Evolutionary conservation across 2,888 invertebrate genomes (phyloP).

Genomic region (Melinaea menophilus): DNA sequence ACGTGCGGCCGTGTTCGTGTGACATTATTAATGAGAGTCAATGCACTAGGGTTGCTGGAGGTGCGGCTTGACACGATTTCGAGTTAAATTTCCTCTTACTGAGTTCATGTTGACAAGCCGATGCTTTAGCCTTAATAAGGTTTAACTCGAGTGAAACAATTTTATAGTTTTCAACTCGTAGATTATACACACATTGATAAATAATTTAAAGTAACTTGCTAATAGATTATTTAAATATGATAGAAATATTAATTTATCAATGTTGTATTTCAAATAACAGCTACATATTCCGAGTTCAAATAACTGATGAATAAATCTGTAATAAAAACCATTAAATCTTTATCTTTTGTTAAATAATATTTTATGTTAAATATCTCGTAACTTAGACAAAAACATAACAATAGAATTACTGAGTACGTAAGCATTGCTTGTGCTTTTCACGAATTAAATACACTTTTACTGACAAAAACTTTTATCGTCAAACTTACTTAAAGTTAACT

Average conservation of each 20-base stretch:
- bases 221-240: too few species aligned
- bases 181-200: conserved; percentile 1
- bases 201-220: too few species aligned
- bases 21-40: conserved; percentile 44
- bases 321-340: neutral
- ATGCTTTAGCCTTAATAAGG: conserved; percentile 26
- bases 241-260: too few species aligned
- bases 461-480: neutral
- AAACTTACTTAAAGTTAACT: neutral
- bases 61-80: conserved; percentile 38
- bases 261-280: too few species aligned
- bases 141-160: conserved; percentile 30
- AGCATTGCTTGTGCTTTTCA: neutral
- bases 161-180: conserved; percentile 15
- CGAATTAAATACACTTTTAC: neutral
- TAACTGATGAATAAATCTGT: too few species aligned
- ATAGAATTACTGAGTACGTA: neutral
- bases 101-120: conserved; percentile 34
- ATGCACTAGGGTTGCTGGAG: conserved; percentile 38
- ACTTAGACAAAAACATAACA: neutral
- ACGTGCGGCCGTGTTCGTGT: conserved; percentile 36
- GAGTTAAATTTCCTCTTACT: conserved; percentile 27
- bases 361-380: neutral
- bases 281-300: too few species aligned
- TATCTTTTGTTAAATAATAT: neutral